Evolutionary conservation across 2,113 vertebrate genomes (phyloP).

Genomic region (Lophochroa leadbeateri): DNA sequence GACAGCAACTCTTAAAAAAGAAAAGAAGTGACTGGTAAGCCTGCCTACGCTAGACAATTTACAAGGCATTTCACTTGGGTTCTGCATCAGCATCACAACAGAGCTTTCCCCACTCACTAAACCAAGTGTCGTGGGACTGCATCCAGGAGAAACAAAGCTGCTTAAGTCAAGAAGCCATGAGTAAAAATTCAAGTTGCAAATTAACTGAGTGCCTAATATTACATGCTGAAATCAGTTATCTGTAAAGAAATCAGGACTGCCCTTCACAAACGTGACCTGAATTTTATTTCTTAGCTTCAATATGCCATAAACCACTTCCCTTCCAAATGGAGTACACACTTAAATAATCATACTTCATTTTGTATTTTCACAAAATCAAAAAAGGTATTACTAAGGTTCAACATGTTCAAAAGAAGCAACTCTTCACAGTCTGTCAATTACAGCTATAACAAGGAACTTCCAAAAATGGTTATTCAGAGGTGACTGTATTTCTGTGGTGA

Average conservation of each 20-base stretch:
- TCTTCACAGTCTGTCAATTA: slow-evolving; percentile 48
- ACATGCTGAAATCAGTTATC: background rate
- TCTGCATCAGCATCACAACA: background rate
- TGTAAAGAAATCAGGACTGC: slow-evolving; percentile 25
- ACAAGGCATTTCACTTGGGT: background rate
- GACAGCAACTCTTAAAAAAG: background rate
- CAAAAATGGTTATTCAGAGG: slow-evolving; percentile 32
- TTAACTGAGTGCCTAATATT: background rate
- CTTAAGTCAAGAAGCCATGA: background rate
- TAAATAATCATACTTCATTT: slow-evolving; percentile 48
- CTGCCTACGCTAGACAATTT: background rate
- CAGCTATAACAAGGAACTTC: slow-evolving; percentile 8
- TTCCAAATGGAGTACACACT: slow-evolving; percentile 9
- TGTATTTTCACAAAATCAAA: slow-evolving; percentile 13
- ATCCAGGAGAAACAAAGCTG: slow-evolving; percentile 14
- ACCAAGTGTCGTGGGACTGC: fast-evolving
- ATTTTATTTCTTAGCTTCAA: slow-evolving; percentile 38
- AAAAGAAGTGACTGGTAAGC: background rate
- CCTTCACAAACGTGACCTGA: background rate
- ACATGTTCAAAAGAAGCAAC: background rate
- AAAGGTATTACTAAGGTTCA: slow-evolving; percentile 3
- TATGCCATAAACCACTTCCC: background rate
- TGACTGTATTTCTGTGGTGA: slow-evolving; percentile 36
- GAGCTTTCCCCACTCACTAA: background rate
- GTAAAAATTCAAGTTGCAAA: slow-evolving; percentile 31